A percentile compares a stretch with the other conserved stretches of the same genome.
Conservation (phyloP, 2,113 vertebrate genomes). For the Echinops telfairi region DNA sequence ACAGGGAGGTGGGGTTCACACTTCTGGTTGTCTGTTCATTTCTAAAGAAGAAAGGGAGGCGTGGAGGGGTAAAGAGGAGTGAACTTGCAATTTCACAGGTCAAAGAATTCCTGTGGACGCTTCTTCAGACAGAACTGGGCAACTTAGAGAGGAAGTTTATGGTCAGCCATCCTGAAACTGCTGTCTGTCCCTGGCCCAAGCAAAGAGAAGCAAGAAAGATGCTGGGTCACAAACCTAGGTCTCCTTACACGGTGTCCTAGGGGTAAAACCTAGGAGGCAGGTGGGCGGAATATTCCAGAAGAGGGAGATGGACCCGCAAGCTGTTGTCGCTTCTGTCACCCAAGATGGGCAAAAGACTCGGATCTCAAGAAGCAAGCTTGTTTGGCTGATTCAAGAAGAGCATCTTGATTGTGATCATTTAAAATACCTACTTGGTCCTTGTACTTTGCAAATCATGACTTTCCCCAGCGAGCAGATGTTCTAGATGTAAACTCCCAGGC, state of each 20-base stretch:
- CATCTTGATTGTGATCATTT: neutral
- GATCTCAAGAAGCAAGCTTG: neutral
- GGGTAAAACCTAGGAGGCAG: neutral
- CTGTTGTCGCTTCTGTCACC: neutral
- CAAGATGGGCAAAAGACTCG: neutral
- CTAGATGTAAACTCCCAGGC: neutral
- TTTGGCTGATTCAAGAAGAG: neutral
- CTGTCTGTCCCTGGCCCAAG: neutral
- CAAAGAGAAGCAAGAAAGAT: neutral
- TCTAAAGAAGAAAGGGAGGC: neutral
- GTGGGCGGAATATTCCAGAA: neutral
- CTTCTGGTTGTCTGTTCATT: neutral
- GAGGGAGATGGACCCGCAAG: too few relatives aligned
- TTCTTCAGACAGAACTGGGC: neutral
- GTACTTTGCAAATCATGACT: conserved; percentile 13
- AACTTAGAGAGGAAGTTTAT: neutral
- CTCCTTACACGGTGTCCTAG: neutral
- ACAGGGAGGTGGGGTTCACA: neutral
- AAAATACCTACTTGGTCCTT: neutral
- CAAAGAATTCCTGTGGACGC: neutral
- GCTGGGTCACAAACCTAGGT: neutral
- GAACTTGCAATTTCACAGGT: neutral
- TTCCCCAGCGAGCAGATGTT: neutral
- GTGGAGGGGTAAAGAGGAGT: neutral
- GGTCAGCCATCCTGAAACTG: neutral